These are phyloP conservation scores for Anthonomus grandis DNA, from an alignment of 1,140 invertebrate genomes.

Conservation along the genomic window DNA sequence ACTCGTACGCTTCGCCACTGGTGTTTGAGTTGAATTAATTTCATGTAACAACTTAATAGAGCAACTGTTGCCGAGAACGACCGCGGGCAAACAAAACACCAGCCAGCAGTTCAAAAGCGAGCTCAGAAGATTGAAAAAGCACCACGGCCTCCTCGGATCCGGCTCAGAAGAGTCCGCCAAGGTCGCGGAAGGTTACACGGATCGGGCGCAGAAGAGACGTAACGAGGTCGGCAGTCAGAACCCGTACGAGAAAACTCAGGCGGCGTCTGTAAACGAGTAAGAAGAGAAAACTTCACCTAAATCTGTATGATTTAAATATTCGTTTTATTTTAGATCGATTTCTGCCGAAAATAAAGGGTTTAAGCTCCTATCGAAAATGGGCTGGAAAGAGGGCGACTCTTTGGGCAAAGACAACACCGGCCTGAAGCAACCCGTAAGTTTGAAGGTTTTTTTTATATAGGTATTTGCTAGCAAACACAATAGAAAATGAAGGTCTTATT, in stretches of 20 bases:
- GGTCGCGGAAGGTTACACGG: constrained; percentile 60
- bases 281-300: too few species aligned
- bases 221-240: constrained; percentile 76
- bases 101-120: constrained; percentile 64
- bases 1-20: too few species aligned
- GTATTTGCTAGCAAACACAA: too few species aligned
- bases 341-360: constrained; percentile 81
- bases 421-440: constrained; percentile 75
- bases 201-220: constrained; percentile 74
- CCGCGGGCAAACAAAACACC: too few species aligned
- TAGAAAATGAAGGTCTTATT: background rate
- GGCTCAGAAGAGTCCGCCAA: constrained; percentile 40
- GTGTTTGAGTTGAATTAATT: too few species aligned
- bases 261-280: constrained; percentile 74
- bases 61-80: too few species aligned
- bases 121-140: constrained; percentile 73
- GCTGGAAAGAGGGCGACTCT: constrained; percentile 83
- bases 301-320: constrained; percentile 1
- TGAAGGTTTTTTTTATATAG: too few species aligned
- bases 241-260: constrained; percentile 76
- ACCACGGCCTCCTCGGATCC: constrained; percentile 71
- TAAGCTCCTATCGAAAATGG: constrained; percentile 85
- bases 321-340: constrained; percentile 61
- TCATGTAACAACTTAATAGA: too few species aligned
- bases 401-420: constrained; percentile 76